Base-by-base conservation (phyloP, 2,888 invertebrate species). In the Amiota mariae region DNA sequence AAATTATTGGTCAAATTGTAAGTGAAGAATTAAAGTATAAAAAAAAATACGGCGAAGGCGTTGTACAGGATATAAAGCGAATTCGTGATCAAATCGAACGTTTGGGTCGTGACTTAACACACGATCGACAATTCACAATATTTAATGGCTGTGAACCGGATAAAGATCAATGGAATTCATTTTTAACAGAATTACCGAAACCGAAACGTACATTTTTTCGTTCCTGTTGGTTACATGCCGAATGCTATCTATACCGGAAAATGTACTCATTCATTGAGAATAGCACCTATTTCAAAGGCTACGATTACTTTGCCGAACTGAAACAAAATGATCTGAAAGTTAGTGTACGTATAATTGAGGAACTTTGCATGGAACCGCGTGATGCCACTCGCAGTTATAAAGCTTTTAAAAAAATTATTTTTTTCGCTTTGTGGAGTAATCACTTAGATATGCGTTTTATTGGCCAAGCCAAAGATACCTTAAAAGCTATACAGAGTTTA, bases 381-480 rank as follows among this genome's bases (percentile, higher is more conserved):
- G 61, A 57, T 0, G 51, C 85, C 2, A 0, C 2, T 11, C 76
- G 72, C 18, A 68, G 18, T n/a, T 82, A 70, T 18, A 72, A 80
- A 0, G 70, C 72, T 0, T 87, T 86, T 2, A 74, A 71, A 11
- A 73, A 72, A 15, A 46, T 84, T 12, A 59, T 91, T 2, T 88
- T 94, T 93, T 88, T 95, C 20, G 94, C 94, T 84, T 91, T 99
- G n/a, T 99, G 99, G 99, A 96, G 98, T 0, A 99, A 93, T 88
- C 92, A 93, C 1, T 85, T 94, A 63, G 90, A 91, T 70, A 92
- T 11, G 57, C 76, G 0, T 78, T 71, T 3, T 80, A 83, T 2
- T 0, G n/a, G 36, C 6, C 0, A 36, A 4, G 3, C 36, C 84
- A 87, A 8, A 89, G 94, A 70, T 91, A 93, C 6, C 36, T 0